phyloP scores from a whole-genome alignment of 2,113 vertebrate genomes.

The Mionectes macconnelli region DNA sequence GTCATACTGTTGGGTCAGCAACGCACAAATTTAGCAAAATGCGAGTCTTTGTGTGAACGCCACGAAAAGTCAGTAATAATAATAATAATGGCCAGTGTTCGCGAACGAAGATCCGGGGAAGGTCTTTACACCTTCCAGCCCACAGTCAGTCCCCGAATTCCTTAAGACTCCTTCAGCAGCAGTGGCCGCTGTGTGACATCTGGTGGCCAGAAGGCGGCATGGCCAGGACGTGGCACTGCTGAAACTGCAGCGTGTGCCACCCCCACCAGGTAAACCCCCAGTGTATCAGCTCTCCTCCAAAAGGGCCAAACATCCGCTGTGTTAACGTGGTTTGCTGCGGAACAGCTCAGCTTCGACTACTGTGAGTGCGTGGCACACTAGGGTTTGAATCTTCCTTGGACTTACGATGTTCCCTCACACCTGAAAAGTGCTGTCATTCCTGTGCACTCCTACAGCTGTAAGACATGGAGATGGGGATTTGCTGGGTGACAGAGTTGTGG shows the following conservation, averaged over 20 bases:
- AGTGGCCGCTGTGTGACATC: neutral
- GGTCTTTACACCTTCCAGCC: no score
- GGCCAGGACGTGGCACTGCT: neutral
- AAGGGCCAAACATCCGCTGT: accelerated
- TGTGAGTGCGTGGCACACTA: accelerated
- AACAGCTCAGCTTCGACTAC: neutral
- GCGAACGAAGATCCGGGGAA: no score
- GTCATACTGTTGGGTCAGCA: neutral
- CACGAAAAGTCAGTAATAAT: neutral
- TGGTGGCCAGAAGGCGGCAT: neutral
- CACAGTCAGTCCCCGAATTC: no score
- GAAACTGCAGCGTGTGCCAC: accelerated
- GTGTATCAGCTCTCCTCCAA: neutral
- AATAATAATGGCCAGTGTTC: no score
- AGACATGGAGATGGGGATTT: no score
- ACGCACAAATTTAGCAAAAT: neutral
- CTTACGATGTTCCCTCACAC: accelerated
- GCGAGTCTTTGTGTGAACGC: neutral
- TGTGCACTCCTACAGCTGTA: accelerated
- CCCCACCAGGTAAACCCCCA: accelerated
- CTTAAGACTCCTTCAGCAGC: neutral
- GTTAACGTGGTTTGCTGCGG: neutral
- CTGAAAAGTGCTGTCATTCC: accelerated
- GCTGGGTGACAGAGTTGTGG: neutral
- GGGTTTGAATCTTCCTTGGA: neutral